Percentiles rank a stretch among this genome's conserved stretches.
phyloP scores from a whole-genome alignment of 1,140 invertebrate genomes.

The Planococcus citri region DNA sequence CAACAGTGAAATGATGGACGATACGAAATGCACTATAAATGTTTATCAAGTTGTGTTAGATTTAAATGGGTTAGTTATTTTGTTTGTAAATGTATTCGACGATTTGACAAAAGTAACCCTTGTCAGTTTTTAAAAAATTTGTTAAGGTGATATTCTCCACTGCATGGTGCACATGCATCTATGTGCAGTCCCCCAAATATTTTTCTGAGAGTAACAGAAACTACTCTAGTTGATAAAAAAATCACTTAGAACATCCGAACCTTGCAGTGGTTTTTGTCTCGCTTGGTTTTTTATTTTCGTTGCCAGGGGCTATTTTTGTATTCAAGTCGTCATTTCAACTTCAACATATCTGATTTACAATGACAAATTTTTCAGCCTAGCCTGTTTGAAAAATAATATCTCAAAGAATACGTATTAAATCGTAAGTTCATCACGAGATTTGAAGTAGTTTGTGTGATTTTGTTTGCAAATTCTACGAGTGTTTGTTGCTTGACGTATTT shows the following conservation, averaged over 20 bases:
- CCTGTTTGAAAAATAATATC: not conserved
- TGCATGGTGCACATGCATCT: too few relatives aligned
- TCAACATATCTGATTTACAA: not conserved
- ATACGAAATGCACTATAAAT: slow-evolving; percentile 38
- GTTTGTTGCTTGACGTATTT: not conserved
- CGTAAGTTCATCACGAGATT: not conserved
- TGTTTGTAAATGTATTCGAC: not conserved
- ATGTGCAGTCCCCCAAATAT: too few relatives aligned
- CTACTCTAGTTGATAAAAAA: too few relatives aligned
- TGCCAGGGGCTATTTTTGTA: too few relatives aligned
- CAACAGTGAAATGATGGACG: slow-evolving; percentile 36
- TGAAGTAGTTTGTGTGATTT: not conserved
- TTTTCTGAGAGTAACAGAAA: too few relatives aligned
- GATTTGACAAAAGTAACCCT: too few relatives aligned
- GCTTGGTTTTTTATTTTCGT: too few relatives aligned
- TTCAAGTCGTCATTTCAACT: too few relatives aligned
- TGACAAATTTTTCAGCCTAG: not conserved
- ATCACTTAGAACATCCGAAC: too few relatives aligned
- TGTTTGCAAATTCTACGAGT: not conserved
- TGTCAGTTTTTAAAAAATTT: not conserved
- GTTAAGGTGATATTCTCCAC: not conserved
- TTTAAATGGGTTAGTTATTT: slow-evolving; percentile 39
- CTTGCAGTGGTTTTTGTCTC: too few relatives aligned
- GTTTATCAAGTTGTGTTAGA: slow-evolving; percentile 44
- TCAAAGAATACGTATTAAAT: not conserved